These are phyloP conservation scores for Rhinoraja longicauda DNA, from an alignment of 2,797 vertebrate genomes.

Conservation along the genomic window DNA sequence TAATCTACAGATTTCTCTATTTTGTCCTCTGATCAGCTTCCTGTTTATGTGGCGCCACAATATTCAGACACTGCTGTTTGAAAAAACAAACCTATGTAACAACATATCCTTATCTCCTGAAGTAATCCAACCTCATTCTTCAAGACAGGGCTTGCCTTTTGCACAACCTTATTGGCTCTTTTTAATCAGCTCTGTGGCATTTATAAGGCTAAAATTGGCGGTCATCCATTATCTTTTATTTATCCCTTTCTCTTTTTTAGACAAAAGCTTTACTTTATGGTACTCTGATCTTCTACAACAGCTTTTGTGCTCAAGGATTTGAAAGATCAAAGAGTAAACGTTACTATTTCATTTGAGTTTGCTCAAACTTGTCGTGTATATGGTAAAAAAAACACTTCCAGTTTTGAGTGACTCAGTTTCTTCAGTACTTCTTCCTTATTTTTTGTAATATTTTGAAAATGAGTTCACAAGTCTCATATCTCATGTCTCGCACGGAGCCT, in stretches of 20 bases:
- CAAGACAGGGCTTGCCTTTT: neutral
- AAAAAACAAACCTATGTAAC: neutral
- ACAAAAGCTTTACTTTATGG: neutral
- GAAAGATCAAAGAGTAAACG: neutral
- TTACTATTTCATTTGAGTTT: neutral
- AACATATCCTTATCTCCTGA: neutral
- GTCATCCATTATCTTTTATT: too few relatives aligned
- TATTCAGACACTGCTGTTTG: neutral
- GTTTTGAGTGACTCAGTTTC: neutral
- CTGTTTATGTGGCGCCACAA: neutral
- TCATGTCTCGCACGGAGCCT: too few relatives aligned
- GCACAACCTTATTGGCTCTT: neutral
- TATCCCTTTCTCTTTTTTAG: neutral
- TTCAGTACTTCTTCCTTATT: neutral
- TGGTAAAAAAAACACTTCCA: neutral
- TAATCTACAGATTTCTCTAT: neutral
- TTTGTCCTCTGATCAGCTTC: neutral
- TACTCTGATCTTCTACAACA: neutral
- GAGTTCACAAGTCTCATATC: too few relatives aligned
- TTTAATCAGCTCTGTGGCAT: neutral
- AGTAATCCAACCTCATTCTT: neutral
- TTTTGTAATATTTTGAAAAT: neutral
- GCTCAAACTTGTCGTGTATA: neutral
- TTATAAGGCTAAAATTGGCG: neutral
- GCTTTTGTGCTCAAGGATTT: neutral